Base-by-base conservation (phyloP, 2,797 vertebrate genomes). In the Prunella strophiata region DNA sequence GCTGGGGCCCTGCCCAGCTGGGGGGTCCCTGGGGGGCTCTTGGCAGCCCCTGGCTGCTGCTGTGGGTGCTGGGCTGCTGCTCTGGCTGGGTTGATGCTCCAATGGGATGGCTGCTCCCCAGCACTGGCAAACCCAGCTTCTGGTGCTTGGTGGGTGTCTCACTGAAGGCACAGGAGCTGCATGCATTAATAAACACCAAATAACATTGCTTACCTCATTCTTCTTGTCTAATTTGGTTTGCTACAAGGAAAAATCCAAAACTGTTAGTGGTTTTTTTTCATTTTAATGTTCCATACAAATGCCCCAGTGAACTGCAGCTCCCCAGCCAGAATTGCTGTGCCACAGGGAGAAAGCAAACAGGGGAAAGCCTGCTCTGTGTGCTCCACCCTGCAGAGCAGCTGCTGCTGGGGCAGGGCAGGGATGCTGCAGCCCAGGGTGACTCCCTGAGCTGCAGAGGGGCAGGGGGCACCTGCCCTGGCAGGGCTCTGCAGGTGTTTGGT, bases 21-120 rank as follows among this genome's bases (percentile, higher is more conserved):
- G 1, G n/a, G 1, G 65, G 21, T 2, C 6, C 0, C 6, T 7
- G 19, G n/a, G 4, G 42, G 8, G 23, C 0, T 73, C 45, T 51
- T 0, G 29, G 62, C 21, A 13, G 75, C 43, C 10, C 15, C 78
- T 1, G 74, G 9, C 1, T 11, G 36, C 1, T 15, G 52, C 66
- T 48, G 21, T 6, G 54, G 11, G 45, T 7, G 63, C 59, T 47
- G 91, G 30, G 30, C 17, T 40, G 22, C 1, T 34, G 50, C 73
- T 81, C 29, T 13, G 29, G 6, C 3, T 11, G 47, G 45, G 27
- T 20, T 6, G 2, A 26, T 5, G 62, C 50, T 92, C 21, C 21
- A 8, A 5, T 2, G 16, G 78, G 52, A 17, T 5, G 38, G 67
- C n/a, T 51, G 52, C 36, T 55, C 59, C 4, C 0, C 32, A 29